Conservation (phyloP, 2,113 vertebrate genomes). For the Nothoprocta perdicaria region DNA sequence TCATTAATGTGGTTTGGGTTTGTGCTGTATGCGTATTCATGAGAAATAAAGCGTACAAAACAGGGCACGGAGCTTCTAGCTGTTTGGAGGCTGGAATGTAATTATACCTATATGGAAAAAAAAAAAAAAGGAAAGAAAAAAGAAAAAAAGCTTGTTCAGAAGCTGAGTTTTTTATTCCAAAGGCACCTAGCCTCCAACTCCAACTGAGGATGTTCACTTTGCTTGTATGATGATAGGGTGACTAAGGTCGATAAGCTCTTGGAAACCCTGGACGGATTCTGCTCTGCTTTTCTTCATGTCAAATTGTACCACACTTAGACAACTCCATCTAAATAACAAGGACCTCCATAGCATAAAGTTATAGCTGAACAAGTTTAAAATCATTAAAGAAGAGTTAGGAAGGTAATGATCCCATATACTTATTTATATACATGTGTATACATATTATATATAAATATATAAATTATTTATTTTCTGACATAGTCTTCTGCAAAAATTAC, state of each 20-base stretch:
- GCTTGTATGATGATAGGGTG: background rate
- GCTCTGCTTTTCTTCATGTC: background rate
- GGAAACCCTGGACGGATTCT: background rate
- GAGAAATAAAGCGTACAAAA: conserved; percentile 3
- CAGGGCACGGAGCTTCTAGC: background rate
- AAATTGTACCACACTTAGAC: background rate
- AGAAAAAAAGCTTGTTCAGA: background rate
- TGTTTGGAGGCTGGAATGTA: background rate
- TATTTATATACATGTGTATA: background rate
- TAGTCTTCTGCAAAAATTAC: background rate
- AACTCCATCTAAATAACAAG: background rate
- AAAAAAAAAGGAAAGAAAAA: background rate
- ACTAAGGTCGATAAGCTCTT: background rate
- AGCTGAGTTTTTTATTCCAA: background rate
- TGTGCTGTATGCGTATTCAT: conserved; percentile 33
- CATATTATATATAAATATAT: background rate
- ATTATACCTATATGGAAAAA: background rate
- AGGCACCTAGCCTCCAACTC: background rate
- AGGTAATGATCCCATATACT: background rate
- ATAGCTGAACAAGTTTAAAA: background rate
- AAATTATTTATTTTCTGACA: background rate
- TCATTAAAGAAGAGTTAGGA: background rate
- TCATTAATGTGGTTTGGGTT: conserved; percentile 69
- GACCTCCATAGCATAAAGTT: background rate
- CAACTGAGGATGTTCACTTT: background rate